Evolutionary conservation across 2,888 invertebrate species (phyloP), one percentile per base, ranked within the genome.

Genomic region (Dolomedes plantarius): DNA sequence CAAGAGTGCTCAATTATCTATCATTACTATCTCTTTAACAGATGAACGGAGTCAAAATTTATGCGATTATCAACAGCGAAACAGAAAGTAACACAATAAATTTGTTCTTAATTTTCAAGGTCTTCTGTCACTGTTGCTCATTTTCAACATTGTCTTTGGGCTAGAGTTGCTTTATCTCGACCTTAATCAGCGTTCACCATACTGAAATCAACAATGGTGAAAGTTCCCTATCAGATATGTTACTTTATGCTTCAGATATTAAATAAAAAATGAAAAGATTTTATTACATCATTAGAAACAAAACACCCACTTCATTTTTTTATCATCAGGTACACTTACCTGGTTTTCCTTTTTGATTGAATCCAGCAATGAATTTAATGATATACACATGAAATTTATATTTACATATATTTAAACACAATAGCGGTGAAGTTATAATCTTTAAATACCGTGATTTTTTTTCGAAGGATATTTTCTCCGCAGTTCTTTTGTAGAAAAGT

Each of bases 51-150:
- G 23, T 56, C 56, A 56, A 19, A n/a, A 23, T 7, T 23, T 23
- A 16, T 1, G 56, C 23, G 56, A 23, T 56, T 46, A 46, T 16
- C 41, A 1, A 2, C 9, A 23, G 19, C 23, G 56, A 56, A 56
- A 56, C 23, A 23, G 56, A 56, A 56, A 56, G 56, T 56, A 56
- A 56, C 23, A 56, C 56, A 56, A 56, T 56, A 3, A 56, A 56
- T 19, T 1, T 23, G 56, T 56, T 11, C 56, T 56, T 56, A 56
- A 56, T 56, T 56, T 56, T 56, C 56, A 56, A 56, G 56, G 56
- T 23, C 56, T 23, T 23, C 23, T 56, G 56, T 56, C 56, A 56
- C 56, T 23, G 23, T 11, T 6, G 2, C 9, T 36, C 5, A 23
- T 23, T 23, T 56, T 23, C 3, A 11, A 5, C 23, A 56, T 56